phyloP scores from a whole-genome alignment of 1,140 invertebrate species.

The Meloidogyne chitwoodi region DNA sequence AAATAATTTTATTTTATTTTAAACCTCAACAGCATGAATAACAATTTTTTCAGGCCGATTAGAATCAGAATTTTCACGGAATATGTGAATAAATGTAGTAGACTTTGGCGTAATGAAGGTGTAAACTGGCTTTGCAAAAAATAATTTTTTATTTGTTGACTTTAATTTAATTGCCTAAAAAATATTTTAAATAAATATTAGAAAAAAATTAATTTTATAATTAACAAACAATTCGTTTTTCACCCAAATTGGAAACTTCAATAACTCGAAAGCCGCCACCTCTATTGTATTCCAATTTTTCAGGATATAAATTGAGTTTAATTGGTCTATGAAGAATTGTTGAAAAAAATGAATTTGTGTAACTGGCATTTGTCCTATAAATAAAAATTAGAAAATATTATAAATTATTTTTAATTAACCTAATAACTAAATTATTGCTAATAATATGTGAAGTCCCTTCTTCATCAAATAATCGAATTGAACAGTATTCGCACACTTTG shows the following conservation, averaged over 20 bases:
- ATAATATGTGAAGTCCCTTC: background rate
- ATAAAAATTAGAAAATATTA: background rate
- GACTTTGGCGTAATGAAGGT: background rate
- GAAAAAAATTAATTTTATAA: background rate
- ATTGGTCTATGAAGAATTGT: background rate
- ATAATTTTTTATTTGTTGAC: background rate
- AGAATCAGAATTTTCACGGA: background rate
- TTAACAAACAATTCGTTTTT: background rate
- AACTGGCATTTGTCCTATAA: background rate
- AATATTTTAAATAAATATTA: background rate
- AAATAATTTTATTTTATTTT: background rate
- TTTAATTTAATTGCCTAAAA: background rate
- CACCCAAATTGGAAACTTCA: background rate
- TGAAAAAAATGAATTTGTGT: too few species aligned
- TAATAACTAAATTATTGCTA: background rate
- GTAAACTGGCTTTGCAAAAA: background rate
- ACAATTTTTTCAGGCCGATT: background rate
- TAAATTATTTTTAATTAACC: background rate
- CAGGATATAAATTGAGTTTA: background rate
- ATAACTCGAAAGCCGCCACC: background rate
- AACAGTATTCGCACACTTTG: background rate
- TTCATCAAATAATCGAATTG: background rate
- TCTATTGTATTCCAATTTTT: background rate
- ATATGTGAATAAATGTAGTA: background rate
- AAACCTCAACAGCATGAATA: background rate